Conservation (phyloP, 2,113 vertebrate species). For the Phalacrocorax pelagicus region DNA sequence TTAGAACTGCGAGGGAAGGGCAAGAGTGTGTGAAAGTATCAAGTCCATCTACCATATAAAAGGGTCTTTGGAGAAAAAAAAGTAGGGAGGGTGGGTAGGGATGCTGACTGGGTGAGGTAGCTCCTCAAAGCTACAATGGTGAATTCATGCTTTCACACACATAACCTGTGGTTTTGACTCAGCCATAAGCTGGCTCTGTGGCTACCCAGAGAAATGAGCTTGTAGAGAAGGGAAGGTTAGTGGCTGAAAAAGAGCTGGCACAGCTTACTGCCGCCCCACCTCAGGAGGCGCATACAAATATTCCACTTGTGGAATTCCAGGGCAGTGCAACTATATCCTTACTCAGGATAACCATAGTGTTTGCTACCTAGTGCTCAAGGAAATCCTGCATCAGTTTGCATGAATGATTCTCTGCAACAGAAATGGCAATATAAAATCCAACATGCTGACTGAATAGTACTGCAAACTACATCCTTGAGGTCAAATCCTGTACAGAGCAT, state of each 20-base stretch:
- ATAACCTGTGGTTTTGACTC: not conserved
- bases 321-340: not conserved
- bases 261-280: not conserved
- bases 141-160: not conserved
- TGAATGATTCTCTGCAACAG: not conserved
- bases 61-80: not conserved
- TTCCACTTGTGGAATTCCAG: not conserved
- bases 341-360: not conserved
- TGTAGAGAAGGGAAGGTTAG: not conserved
- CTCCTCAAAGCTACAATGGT: not conserved
- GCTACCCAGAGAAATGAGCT: not conserved
- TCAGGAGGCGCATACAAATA: rapidly evolving
- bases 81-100: not conserved
- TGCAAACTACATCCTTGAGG: not conserved
- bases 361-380: not conserved
- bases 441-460: not conserved
- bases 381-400: not conserved
- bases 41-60: not conserved
- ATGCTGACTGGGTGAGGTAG: not conserved
- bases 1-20: not conserved
- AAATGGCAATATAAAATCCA: not conserved
- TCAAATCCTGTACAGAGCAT: not conserved
- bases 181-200: not conserved
- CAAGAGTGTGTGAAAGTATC: not conserved
- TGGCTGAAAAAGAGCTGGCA: not conserved